A percentile compares a stretch with the other conserved stretches of the same genome.
Conservation (phyloP, 2,888 invertebrate species). For the Drosophila mulleri region DNA sequence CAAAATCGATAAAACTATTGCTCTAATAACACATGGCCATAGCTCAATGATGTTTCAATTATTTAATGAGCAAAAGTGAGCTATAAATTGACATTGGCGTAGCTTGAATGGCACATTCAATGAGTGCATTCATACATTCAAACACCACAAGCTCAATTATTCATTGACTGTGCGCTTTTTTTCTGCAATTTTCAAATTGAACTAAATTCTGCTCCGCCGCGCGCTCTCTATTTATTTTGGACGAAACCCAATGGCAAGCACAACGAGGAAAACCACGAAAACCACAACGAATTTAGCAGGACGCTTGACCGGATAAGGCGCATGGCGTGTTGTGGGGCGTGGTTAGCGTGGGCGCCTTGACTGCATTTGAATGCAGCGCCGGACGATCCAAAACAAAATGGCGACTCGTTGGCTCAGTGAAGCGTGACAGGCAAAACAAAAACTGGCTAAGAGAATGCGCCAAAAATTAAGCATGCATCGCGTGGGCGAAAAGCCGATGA, state of each 20-base stretch:
- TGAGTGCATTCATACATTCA: slow-evolving; percentile 51
- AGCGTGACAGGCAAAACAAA: slow-evolving; percentile 53
- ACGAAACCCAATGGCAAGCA: slow-evolving; percentile 32
- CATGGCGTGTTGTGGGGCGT: not conserved
- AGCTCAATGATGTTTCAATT: slow-evolving; percentile 5
- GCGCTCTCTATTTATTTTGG: slow-evolving; percentile 40
- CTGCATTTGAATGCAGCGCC: slow-evolving; percentile 58
- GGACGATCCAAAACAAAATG: slow-evolving; percentile 56
- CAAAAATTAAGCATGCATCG: slow-evolving; percentile 67
- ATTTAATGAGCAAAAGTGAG: slow-evolving; percentile 20
- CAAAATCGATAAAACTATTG: too few relatives aligned
- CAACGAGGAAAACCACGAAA: slow-evolving; percentile 61
- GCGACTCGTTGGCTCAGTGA: slow-evolving; percentile 51
- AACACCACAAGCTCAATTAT: slow-evolving; percentile 66
- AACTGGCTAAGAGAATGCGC: slow-evolving; percentile 30
- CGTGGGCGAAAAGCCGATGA: slow-evolving; percentile 32
- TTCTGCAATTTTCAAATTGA: slow-evolving; percentile 57
- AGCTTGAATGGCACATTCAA: slow-evolving; percentile 13
- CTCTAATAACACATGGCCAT: not conserved
- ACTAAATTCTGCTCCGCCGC: slow-evolving; percentile 56
- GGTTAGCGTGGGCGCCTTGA: slow-evolving; percentile 22
- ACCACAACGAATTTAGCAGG: slow-evolving; percentile 75
- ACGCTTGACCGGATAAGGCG: slow-evolving; percentile 59
- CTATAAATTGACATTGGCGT: not conserved
- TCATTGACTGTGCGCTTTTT: slow-evolving; percentile 42